phyloP scores from a whole-genome alignment of 2,888 invertebrate genomes.

The Keiferia lycopersicella region DNA sequence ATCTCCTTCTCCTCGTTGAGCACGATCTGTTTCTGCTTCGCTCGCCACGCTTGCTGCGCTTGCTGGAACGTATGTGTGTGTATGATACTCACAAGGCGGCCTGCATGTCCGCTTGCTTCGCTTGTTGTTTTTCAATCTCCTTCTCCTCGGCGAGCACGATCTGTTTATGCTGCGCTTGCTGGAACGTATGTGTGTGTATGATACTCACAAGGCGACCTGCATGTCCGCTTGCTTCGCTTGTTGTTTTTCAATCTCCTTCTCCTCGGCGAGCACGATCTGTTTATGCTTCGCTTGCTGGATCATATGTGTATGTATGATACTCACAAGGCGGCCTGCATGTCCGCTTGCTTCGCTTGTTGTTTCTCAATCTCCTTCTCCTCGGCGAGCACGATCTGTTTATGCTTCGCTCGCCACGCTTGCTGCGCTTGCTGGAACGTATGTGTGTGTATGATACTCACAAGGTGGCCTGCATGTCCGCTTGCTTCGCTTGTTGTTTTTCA shows the following conservation, averaged over 20 bases:
- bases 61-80: no score
- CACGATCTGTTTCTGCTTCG: not conserved
- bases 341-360: conserved; percentile 45
- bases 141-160: conserved; percentile 69
- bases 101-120: conserved; percentile 46
- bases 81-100: conserved; percentile 49
- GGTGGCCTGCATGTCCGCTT: conserved; percentile 47
- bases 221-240: conserved; percentile 47
- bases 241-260: conserved; percentile 55
- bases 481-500: conserved; percentile 48
- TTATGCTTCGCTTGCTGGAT: not conserved
- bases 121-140: conserved; percentile 52
- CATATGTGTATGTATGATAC: no score
- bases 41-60: not conserved
- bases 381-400: conserved; percentile 60
- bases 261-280: conserved; percentile 68
- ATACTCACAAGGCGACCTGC: conserved; percentile 51
- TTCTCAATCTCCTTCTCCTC: conserved; percentile 66
- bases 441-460: conserved; percentile 46
- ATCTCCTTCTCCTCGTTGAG: no score
- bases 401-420: conserved; percentile 73
- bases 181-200: no score
- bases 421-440: conserved; percentile 50
- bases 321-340: conserved; percentile 54
- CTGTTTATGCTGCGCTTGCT: conserved; percentile 21